Evolutionary conservation across 2,113 vertebrate species (phyloP).

Genomic region (Trematomus loennbergii): DNA sequence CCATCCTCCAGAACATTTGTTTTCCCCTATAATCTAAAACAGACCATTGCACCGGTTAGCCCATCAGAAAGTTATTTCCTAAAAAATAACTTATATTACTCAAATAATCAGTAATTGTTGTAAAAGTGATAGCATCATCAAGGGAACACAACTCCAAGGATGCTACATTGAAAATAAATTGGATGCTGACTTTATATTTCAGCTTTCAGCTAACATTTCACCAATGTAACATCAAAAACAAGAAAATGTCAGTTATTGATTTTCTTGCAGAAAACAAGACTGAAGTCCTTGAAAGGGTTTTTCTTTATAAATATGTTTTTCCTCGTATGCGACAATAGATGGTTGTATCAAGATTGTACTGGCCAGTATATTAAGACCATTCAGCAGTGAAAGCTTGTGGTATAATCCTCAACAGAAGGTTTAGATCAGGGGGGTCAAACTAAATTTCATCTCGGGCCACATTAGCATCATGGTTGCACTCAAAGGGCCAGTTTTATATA

Average conservation of each 20-base stretch:
- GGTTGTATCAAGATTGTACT: neutral
- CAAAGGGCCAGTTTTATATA: too few relatives aligned
- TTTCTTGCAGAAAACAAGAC: neutral
- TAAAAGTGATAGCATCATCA: neutral
- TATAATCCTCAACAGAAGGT: conserved; percentile 9
- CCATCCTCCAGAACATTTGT: neutral
- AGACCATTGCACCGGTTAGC: neutral
- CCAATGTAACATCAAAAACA: neutral
- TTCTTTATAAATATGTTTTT: neutral
- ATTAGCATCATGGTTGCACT: too few relatives aligned
- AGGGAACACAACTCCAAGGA: neutral
- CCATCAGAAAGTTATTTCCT: neutral
- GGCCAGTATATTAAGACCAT: neutral
- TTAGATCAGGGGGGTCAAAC: neutral
- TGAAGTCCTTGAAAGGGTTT: neutral
- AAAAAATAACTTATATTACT: neutral
- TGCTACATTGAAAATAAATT: neutral
- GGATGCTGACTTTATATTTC: neutral
- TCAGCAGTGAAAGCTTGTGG: neutral
- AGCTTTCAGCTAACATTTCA: neutral
- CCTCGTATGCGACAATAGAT: neutral
- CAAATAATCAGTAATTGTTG: neutral
- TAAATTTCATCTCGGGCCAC: too few relatives aligned
- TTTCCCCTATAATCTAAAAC: neutral
- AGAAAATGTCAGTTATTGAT: neutral